Percentiles rank a stretch among this genome's conserved stretches.
These are phyloP conservation scores for Polyommatus iphigenia DNA, from an alignment of 2,888 invertebrate species.

Conservation along the genomic window DNA sequence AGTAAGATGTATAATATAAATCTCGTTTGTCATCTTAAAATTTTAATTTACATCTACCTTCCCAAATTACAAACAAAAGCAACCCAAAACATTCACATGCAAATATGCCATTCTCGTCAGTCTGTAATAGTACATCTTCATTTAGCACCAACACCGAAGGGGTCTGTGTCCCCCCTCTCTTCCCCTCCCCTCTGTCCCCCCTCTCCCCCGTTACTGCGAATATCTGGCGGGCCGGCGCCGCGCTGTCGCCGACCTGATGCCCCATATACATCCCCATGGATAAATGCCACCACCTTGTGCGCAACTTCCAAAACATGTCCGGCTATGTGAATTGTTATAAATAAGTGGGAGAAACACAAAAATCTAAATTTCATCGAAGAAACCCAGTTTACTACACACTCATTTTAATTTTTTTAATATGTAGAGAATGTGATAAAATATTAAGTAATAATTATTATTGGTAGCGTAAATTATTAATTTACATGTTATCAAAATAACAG, in stretches of 20 bases:
- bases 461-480: too few species aligned
- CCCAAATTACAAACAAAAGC: neutral
- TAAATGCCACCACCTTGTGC: slow-evolving; percentile 9
- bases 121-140: neutral
- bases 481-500: too few species aligned
- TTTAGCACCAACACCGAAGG: neutral
- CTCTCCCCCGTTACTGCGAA: slow-evolving; percentile 5
- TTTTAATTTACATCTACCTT: neutral
- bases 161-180: neutral
- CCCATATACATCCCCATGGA: slow-evolving; percentile 31
- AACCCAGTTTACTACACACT: too few species aligned
- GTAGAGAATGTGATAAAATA: too few species aligned
- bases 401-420: too few species aligned
- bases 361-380: too few species aligned
- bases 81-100: neutral
- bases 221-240: slow-evolving; percentile 40
- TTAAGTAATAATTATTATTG: too few species aligned
- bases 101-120: neutral
- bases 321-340: neutral
- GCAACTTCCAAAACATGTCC: neutral
- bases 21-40: neutral
- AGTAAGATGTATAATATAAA: too few species aligned
- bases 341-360: neutral
- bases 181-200: neutral
- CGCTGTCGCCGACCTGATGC: slow-evolving; percentile 39